Evolutionary conservation across 1,140 invertebrate species (phyloP).

Genomic region (Microplitis mediator): DNA sequence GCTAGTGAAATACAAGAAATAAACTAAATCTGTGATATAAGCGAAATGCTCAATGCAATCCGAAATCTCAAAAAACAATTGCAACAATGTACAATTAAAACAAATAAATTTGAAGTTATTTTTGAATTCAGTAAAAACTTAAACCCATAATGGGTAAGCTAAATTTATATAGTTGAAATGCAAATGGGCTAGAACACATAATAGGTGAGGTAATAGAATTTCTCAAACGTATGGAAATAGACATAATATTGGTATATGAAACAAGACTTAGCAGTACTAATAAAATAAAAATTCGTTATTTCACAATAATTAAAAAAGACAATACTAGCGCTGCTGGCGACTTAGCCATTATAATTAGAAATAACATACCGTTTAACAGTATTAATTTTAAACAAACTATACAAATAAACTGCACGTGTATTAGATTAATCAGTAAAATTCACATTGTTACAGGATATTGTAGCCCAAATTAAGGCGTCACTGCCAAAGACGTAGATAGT

Average conservation of each 20-base stretch:
- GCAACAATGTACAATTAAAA: background rate
- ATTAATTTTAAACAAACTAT: conserved; percentile 1
- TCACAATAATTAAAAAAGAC: conserved; percentile 15
- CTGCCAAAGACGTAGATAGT: conserved; percentile 24
- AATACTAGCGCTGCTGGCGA: conserved; percentile 14
- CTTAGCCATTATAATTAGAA: conserved; percentile 21
- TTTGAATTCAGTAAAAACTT: background rate
- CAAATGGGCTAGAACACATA: conserved; percentile 28
- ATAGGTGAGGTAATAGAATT: conserved; percentile 33
- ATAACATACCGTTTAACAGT: conserved; percentile 12
- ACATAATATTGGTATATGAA: conserved; percentile 34
- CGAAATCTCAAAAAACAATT: background rate
- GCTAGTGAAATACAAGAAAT: conserved; percentile 7
- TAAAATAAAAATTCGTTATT: conserved; percentile 22
- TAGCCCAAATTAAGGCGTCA: conserved; percentile 34
- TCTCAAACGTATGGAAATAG: conserved; percentile 22
- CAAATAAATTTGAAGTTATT: background rate
- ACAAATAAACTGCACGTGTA: conserved; percentile 25
- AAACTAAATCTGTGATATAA: background rate
- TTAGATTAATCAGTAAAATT: conserved; percentile 37
- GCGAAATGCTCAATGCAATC: background rate
- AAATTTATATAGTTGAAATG: conserved; percentile 30
- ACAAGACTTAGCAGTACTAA: conserved; percentile 25
- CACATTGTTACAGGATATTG: conserved; percentile 36
- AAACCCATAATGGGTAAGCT: background rate